These are phyloP conservation scores for Antrozous pallidus DNA, from an alignment of 2,797 vertebrate genomes.

Conservation along the genomic window DNA sequence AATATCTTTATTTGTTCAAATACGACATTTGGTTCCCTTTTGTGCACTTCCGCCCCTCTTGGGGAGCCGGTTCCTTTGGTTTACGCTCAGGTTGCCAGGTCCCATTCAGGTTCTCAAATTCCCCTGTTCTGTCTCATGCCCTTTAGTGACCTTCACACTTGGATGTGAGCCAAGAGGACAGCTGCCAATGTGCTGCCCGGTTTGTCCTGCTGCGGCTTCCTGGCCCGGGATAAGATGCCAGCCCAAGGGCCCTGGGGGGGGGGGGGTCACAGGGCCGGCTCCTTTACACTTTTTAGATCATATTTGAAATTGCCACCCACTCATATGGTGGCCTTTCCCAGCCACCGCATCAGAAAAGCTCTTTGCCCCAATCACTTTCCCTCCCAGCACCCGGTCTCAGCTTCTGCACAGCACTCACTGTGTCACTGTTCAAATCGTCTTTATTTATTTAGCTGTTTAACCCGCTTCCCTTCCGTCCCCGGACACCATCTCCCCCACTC, in stretches of 20 bases:
- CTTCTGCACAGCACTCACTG: not conserved
- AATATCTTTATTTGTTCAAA: not conserved
- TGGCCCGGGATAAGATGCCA: not conserved
- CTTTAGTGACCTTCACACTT: not conserved
- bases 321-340: not conserved
- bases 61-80: not conserved
- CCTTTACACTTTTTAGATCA: not conserved
- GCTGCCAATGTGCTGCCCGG: not conserved
- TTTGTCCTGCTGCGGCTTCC: no score
- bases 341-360: not conserved
- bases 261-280: not conserved
- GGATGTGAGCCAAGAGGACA: not conserved
- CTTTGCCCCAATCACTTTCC: not conserved
- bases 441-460: conserved; percentile 2
- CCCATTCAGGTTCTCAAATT: not conserved
- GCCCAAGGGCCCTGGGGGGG: not conserved
- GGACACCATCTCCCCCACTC: not conserved
- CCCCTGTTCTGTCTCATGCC: not conserved
- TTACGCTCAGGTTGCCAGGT: not conserved
- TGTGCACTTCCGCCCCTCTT: not conserved
- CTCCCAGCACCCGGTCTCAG: no score
- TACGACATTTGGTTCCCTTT: not conserved
- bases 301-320: no score
- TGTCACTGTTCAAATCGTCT: not conserved
- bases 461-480: no score